Base-by-base conservation (phyloP, 1,140 invertebrate genomes). In the Eulimnadia texana region DNA sequence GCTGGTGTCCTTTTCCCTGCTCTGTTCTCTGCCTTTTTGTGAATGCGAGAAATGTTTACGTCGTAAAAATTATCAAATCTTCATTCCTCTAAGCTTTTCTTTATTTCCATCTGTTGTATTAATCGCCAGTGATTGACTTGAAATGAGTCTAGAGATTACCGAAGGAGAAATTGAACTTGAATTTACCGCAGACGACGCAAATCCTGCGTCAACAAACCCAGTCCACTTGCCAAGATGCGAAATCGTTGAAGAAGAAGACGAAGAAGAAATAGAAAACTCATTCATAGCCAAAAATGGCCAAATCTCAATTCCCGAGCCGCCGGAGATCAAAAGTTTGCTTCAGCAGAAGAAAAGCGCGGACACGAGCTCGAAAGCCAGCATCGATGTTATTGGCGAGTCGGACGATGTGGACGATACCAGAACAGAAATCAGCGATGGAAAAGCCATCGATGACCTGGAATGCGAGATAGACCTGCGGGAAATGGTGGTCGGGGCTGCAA, bases 401-500 rank as follows among this genome's bases (percentile, higher is more conserved):
- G 33, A 42, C 33, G 33, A 42, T 16, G 6, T 42, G 16, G 33
- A 42, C 33, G 33, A 42, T 42, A 42, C 33, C 6, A 6, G 16
- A 16, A 42, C 33, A 16, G 33, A 42, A 16, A 6, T 9, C 16
- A 42, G 33, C 16, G 33, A 42, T 9, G 33, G 16, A 16, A 42
- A 42, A 42, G 16, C 33, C 6, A 16, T 42, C 6, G 33, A 42
- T 16, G 33, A 42, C 33, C 16, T 42, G 33, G 33, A 16, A 16
- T 42, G 6, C 6, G 33, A 42, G 55, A 22, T 57, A 22, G 55
- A 57, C 33, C 33, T 57, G 13, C 23, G 55, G 16, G 55, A 57
- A 20, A 64, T 70, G 16, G 67, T 66, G 19, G 62, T 64, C 11
- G 57, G 71, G 58, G 74, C 73, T 54, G 74, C 73, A 9, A 74